These are phyloP conservation scores for Drosophila nasuta DNA, from an alignment of 1,140 invertebrate genomes.

Conservation along the genomic window DNA sequence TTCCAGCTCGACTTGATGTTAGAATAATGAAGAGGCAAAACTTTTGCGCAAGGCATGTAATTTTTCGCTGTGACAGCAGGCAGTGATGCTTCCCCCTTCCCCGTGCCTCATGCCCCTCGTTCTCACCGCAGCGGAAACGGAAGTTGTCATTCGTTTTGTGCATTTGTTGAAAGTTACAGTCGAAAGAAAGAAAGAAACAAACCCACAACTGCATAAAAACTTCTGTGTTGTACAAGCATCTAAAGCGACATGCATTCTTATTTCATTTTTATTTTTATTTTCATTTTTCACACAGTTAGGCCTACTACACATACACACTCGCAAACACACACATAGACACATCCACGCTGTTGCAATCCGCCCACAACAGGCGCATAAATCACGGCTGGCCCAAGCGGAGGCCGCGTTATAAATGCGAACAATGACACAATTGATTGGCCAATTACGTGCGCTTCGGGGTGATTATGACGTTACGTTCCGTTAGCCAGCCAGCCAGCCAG, in stretches of 20 bases:
- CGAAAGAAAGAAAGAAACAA: slow-evolving; percentile 52
- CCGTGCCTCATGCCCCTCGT: not conserved
- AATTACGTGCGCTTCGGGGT: slow-evolving; percentile 83
- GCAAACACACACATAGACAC: too few species aligned
- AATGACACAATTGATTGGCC: slow-evolving; percentile 85
- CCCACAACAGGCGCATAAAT: slow-evolving; percentile 60
- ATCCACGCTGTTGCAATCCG: not conserved
- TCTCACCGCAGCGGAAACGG: slow-evolving; percentile 60
- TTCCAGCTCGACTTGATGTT: slow-evolving; percentile 71
- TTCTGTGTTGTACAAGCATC: slow-evolving; percentile 65
- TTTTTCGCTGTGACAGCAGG: slow-evolving; percentile 82
- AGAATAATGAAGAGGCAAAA: slow-evolving; percentile 84
- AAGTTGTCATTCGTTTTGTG: slow-evolving; percentile 83
- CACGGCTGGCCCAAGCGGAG: slow-evolving; percentile 57
- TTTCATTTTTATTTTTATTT: not conserved
- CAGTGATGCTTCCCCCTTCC: slow-evolving; percentile 26
- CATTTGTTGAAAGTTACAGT: slow-evolving; percentile 79
- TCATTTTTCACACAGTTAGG: slow-evolving; percentile 21
- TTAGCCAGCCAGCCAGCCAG: slow-evolving; percentile 57
- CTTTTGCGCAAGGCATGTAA: slow-evolving; percentile 83
- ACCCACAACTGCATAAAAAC: slow-evolving; percentile 66
- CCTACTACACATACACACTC: slow-evolving; percentile 29
- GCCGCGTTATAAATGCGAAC: slow-evolving; percentile 84
- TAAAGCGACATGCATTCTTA: slow-evolving; percentile 25
- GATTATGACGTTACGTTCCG: slow-evolving; percentile 82